phyloP scores from a whole-genome alignment of 64 coral and sea anemone genomes.

The Montipora efflorescens region DNA sequence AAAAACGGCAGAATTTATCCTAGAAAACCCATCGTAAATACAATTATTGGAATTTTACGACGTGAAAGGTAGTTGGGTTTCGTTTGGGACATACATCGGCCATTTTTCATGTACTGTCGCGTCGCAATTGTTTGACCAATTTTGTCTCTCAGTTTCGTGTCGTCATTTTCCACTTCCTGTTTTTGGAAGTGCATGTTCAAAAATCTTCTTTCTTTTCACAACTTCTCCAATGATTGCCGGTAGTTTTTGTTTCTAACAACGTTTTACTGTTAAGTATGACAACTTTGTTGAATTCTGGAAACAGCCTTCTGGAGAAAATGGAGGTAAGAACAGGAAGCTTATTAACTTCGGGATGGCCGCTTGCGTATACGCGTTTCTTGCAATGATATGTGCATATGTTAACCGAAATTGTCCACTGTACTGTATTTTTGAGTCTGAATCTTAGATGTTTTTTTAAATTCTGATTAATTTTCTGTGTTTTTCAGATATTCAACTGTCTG shows the following conservation, averaged over 20 bases:
- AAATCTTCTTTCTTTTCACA: background rate
- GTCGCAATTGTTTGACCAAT: background rate
- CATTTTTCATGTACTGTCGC: background rate
- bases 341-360: too few species aligned
- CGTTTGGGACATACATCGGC: background rate
- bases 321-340: background rate
- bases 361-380: background rate
- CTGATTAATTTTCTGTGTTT: background rate
- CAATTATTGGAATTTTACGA: background rate
- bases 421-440: background rate
- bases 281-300: background rate
- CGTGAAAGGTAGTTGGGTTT: background rate
- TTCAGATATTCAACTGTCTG: conserved; percentile 17
- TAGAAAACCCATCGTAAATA: background rate
- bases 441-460: background rate
- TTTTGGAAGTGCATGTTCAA: background rate
- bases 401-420: too few species aligned
- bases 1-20: background rate
- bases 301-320: conserved; percentile 15
- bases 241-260: background rate
- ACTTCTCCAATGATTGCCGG: too few species aligned
- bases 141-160: background rate
- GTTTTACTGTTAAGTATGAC: conserved; percentile 6
- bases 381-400: background rate
- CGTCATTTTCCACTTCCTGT: conserved; percentile 13